Conservation (phyloP, 2,113 vertebrate species). For the Edolisoma coerulescens region DNA sequence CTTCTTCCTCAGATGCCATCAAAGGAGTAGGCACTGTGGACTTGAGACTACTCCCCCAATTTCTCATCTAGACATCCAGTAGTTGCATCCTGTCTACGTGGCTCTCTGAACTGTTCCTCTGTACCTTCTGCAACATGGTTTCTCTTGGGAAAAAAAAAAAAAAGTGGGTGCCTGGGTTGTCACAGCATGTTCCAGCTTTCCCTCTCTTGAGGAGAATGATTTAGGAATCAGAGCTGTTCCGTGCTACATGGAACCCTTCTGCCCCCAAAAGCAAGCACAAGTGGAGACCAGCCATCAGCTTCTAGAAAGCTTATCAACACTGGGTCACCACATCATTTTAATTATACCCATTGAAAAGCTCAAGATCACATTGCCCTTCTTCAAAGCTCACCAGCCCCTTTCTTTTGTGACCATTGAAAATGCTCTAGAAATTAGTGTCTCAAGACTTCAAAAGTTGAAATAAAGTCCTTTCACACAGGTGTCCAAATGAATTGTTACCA, state of each 20-base stretch:
- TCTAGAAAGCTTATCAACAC: neutral
- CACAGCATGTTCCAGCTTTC: neutral
- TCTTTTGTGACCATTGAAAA: neutral
- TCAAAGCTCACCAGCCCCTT: neutral
- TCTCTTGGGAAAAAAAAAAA: neutral
- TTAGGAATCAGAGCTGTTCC: neutral
- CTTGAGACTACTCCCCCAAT: neutral
- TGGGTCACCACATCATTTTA: neutral
- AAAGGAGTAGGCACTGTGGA: neutral
- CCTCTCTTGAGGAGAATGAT: no score
- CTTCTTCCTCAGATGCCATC: neutral
- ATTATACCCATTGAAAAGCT: accelerated
- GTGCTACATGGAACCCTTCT: accelerated
- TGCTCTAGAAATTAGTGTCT: neutral
- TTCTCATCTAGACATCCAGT: neutral
- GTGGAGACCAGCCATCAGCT: neutral
- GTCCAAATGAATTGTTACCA: neutral
- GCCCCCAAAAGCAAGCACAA: neutral
- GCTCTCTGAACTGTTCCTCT: neutral
- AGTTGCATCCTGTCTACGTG: neutral
- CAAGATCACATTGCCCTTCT: neutral
- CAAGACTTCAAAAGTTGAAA: neutral
- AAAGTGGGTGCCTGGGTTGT: accelerated
- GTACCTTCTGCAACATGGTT: accelerated
- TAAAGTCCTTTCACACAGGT: neutral